Percentiles rank a stretch among this genome's conserved stretches.
phyloP scores from a whole-genome alignment of 2,113 vertebrate genomes.

The Macrotis lagotis region DNA sequence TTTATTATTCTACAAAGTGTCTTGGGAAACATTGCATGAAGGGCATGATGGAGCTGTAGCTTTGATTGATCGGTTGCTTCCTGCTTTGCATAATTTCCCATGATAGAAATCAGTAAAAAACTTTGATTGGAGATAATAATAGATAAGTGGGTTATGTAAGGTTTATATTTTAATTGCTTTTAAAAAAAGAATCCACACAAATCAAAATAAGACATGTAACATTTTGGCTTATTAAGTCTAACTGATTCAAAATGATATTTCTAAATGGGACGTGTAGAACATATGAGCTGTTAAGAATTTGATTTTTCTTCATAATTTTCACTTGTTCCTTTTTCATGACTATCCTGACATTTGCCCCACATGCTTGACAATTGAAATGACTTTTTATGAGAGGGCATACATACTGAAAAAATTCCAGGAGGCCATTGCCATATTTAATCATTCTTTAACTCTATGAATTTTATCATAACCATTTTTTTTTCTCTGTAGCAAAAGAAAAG shows the following conservation, averaged over 20 bases:
- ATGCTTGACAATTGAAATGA: too few species aligned
- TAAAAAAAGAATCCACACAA: conserved; percentile 69
- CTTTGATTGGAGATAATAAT: conserved; percentile 74
- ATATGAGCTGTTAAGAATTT: background rate
- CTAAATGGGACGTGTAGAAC: background rate
- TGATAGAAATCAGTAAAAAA: conserved; percentile 65
- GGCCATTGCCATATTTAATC: background rate
- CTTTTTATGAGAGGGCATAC: background rate
- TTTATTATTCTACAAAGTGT: conserved; percentile 70
- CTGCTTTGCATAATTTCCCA: conserved; percentile 68
- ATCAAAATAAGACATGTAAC: conserved; percentile 69
- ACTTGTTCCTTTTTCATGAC: background rate
- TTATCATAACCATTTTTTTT: background rate
- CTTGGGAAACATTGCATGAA: conserved; percentile 64
- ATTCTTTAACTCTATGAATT: background rate
- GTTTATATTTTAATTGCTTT: conserved; percentile 68
- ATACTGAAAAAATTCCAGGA: background rate
- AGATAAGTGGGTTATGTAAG: conserved; percentile 64
- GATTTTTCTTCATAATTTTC: background rate
- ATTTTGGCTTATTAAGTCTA: conserved; percentile 17
- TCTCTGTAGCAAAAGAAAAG: background rate
- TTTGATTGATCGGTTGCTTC: conserved; percentile 68
- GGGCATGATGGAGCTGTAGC: conserved; percentile 41
- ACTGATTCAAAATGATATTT: background rate
- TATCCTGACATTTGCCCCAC: background rate